phyloP scores from a whole-genome alignment of 2,113 vertebrate species.

The Perca schrenkii region DNA sequence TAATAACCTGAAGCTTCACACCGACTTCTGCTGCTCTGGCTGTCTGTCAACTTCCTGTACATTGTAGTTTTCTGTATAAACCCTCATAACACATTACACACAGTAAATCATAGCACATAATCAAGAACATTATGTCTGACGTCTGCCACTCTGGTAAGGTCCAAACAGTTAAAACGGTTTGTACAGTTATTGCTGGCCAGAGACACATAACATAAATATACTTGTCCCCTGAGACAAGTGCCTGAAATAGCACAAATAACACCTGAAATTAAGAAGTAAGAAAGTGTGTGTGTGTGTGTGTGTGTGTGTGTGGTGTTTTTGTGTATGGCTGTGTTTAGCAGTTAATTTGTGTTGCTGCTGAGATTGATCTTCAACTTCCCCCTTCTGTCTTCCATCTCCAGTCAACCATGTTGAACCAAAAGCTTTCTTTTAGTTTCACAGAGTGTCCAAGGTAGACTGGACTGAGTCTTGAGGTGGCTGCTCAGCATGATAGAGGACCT shows the following conservation, averaged over 20 bases:
- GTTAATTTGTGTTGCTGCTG: constrained; percentile 7
- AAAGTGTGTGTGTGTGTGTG: constrained; percentile 3
- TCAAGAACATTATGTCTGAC: constrained; percentile 14
- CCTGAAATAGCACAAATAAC: constrained; percentile 48
- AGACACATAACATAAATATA: constrained; percentile 21
- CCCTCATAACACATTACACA: constrained; percentile 1
- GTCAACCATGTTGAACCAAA: not conserved
- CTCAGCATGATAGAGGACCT: constrained; percentile 1
- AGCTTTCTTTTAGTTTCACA: constrained; percentile 14
- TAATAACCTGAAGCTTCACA: constrained; percentile 20
- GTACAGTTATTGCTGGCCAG: not conserved
- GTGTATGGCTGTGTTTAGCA: constrained; percentile 18
- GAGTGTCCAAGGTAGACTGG: not conserved
- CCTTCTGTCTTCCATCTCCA: not conserved
- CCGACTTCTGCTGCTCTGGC: not conserved
- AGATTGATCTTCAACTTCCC: not conserved
- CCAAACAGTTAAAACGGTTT: not conserved
- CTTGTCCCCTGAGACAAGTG: constrained; percentile 60
- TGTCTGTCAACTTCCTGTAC: not conserved
- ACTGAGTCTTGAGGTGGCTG: constrained; percentile 1
- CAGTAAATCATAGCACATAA: constrained; percentile 1
- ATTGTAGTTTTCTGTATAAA: constrained; percentile 10
- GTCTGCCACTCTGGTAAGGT: not conserved
- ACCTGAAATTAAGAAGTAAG: not conserved
- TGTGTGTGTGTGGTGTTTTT: not conserved